Conservation (phyloP, 2,888 invertebrate species). For the Agrochola circellaris region DNA sequence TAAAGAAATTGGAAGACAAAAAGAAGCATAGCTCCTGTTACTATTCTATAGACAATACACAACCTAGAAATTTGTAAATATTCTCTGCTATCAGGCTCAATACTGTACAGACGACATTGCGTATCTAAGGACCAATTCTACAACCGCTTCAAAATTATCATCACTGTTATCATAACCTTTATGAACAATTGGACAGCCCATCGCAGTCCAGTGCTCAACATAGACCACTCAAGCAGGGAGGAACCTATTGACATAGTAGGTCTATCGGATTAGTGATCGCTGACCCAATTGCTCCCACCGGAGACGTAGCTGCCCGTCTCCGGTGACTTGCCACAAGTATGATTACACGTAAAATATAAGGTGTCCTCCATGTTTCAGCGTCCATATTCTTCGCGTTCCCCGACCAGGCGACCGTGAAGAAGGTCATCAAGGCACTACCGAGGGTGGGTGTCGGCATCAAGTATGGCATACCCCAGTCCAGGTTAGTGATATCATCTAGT, state of each 20-base stretch:
- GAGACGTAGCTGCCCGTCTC: conserved; percentile 56
- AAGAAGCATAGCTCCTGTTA: conserved; percentile 10
- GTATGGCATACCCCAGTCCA: conserved; percentile 99
- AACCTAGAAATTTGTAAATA: background rate
- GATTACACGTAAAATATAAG: conserved; percentile 46
- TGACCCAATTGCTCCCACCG: conserved; percentile 36
- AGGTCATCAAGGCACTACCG: conserved; percentile 99
- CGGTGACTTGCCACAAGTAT: conserved; percentile 26
- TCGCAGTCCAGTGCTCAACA: background rate
- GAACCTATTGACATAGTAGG: background rate
- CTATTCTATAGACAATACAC: conserved; percentile 28
- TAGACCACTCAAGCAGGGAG: no score
- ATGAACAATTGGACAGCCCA: no score
- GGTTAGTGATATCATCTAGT: conserved; percentile 89
- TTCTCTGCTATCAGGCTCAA: background rate
- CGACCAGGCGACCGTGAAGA: conserved; percentile 99
- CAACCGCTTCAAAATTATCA: conserved; percentile 1
- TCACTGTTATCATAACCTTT: conserved; percentile 30
- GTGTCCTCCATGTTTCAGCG: conserved; percentile 91
- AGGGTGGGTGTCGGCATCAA: conserved; percentile 99
- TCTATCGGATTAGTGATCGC: conserved; percentile 41
- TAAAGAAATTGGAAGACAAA: background rate
- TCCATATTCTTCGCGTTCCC: conserved; percentile 99
- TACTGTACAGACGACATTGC: background rate
- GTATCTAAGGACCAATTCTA: background rate